Evolutionary conservation across 2,888 invertebrate genomes (phyloP).

Genomic region (Mimachlamys varia): DNA sequence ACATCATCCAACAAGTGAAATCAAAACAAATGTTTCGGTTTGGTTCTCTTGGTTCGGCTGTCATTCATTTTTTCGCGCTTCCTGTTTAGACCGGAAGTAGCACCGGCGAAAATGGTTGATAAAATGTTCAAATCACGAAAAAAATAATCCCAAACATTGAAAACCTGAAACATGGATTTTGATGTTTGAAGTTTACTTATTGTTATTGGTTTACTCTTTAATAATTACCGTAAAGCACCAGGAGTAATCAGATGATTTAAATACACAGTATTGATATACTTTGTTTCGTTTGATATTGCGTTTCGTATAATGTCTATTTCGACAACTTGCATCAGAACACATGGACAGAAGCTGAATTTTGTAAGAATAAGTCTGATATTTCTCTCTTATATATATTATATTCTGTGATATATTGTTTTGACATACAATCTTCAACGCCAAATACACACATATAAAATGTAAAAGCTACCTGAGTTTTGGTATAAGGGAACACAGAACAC

Average conservation of each 20-base stretch:
- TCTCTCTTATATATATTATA: background rate
- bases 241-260: background rate
- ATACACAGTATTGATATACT: background rate
- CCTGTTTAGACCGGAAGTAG: slow-evolving; percentile 31
- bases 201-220: too few relatives aligned
- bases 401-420: background rate
- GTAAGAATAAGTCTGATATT: background rate
- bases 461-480: background rate
- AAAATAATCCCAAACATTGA: too few relatives aligned
- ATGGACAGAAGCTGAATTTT: slow-evolving; percentile 35
- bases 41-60: background rate
- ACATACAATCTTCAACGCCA: background rate
- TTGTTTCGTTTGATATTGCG: background rate
- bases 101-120: background rate
- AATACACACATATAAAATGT: background rate
- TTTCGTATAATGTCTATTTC: background rate
- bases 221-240: too few relatives aligned
- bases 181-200: too few relatives aligned
- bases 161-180: too few relatives aligned
- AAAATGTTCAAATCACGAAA: background rate
- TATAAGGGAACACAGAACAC: background rate
- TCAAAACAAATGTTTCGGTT: background rate
- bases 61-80: slow-evolving; percentile 34
- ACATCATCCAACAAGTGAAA: background rate
- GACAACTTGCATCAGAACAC: slow-evolving; percentile 41